phyloP scores from a whole-genome alignment of 2,797 vertebrate genomes.

The Scomberomorus guttatus region DNA sequence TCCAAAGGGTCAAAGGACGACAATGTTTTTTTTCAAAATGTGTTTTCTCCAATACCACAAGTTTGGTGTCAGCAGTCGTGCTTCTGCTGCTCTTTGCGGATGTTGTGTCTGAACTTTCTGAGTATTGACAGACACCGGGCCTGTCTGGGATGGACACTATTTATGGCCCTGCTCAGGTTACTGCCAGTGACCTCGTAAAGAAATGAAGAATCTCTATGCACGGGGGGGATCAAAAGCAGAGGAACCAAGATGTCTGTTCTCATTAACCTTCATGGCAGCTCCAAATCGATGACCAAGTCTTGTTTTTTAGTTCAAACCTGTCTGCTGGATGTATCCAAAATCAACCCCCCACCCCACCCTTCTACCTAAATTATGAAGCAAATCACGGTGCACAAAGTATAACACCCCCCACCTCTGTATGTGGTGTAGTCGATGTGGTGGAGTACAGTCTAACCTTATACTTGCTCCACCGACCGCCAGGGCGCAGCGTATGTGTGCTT shows the following conservation, averaged over 20 bases:
- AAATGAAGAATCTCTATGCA: slow-evolving; percentile 74
- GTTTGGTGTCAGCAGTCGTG: slow-evolving; percentile 44
- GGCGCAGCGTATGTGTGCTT: slow-evolving; percentile 17
- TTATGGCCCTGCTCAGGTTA: slow-evolving; percentile 82
- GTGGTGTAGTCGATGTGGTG: background rate
- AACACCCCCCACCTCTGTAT: no score
- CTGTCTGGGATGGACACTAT: slow-evolving; percentile 80
- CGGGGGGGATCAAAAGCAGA: slow-evolving; percentile 66
- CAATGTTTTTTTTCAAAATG: slow-evolving; percentile 28
- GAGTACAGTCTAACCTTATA: background rate
- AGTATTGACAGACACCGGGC: slow-evolving; percentile 78
- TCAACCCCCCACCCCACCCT: background rate
- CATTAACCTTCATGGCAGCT: slow-evolving; percentile 74
- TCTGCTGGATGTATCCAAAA: slow-evolving; percentile 17
- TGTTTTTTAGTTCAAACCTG: slow-evolving; percentile 27
- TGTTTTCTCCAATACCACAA: slow-evolving; percentile 44
- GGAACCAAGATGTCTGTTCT: slow-evolving; percentile 74
- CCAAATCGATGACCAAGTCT: slow-evolving; percentile 64
- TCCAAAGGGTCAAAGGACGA: slow-evolving; percentile 41
- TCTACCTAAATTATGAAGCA: background rate
- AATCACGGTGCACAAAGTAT: background rate
- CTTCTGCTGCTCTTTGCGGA: slow-evolving; percentile 62
- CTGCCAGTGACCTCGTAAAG: slow-evolving; percentile 80
- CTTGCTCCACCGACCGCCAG: slow-evolving; percentile 24
- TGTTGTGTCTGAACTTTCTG: slow-evolving; percentile 79